These are phyloP conservation scores for Pollachius pollachius DNA, from an alignment of 2,113 vertebrate genomes.

Conservation along the genomic window DNA sequence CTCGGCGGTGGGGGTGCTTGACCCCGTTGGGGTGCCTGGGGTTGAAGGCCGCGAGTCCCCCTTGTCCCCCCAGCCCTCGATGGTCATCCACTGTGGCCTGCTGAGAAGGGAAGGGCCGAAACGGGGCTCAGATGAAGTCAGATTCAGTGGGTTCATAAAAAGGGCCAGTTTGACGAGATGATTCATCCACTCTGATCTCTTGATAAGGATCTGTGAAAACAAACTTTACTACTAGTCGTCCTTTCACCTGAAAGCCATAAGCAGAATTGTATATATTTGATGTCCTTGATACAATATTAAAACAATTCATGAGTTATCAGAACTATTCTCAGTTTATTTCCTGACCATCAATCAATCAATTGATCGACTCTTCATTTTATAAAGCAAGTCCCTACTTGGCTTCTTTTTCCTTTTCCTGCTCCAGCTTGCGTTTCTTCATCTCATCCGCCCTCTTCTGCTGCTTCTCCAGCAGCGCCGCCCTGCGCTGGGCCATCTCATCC, in stretches of 20 bases:
- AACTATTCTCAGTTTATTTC: too few relatives aligned
- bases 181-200: too few relatives aligned
- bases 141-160: too few relatives aligned
- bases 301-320: too few relatives aligned
- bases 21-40: constrained; percentile 49
- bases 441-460: constrained; percentile 86
- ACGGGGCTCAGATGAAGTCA: background rate
- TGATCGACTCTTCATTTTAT: background rate
- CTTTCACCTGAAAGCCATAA: too few relatives aligned
- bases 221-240: too few relatives aligned
- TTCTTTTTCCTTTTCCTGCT: constrained; percentile 85
- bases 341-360: too few relatives aligned
- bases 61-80: constrained; percentile 62
- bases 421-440: constrained; percentile 78
- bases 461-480: constrained; percentile 82
- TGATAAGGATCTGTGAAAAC: too few relatives aligned
- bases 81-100: constrained; percentile 68
- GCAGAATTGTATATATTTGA: too few relatives aligned
- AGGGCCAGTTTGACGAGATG: too few relatives aligned
- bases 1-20: constrained; percentile 65
- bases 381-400: constrained; percentile 66
- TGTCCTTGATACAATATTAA: too few relatives aligned
- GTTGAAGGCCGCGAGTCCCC: constrained; percentile 61
- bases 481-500: constrained; percentile 86
- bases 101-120: constrained; percentile 21